Evolutionary conservation across 2,113 vertebrate species (phyloP).

Genomic region (Podiceps cristatus): DNA sequence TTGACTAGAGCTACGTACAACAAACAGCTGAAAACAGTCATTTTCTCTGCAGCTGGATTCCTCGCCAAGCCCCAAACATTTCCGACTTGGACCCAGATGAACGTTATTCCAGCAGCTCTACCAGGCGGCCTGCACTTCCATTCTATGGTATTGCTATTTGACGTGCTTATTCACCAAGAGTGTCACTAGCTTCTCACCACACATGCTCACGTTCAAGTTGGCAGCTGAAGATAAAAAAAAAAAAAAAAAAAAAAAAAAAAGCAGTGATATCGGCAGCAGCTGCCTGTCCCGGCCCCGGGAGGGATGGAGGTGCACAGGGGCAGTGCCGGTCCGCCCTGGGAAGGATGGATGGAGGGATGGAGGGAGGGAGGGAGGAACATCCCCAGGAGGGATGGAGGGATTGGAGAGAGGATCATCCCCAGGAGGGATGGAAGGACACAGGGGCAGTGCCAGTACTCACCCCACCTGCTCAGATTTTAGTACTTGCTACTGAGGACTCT

Average conservation of each 20-base stretch:
- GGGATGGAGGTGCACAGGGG: not conserved
- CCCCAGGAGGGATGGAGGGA: not conserved
- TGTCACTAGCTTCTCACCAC: not conserved
- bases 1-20: not conserved
- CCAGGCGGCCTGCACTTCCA: not conserved
- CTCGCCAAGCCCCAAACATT: not conserved
- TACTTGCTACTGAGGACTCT: not conserved
- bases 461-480: not conserved
- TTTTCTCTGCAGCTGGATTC: not conserved
- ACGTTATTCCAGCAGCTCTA: not conserved
- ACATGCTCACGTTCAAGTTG: not conserved
- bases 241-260: no score
- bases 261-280: rapidly evolving
- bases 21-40: not conserved
- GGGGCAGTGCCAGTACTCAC: not conserved
- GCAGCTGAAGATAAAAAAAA: not conserved
- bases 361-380: no score
- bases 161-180: not conserved
- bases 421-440: not conserved
- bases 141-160: not conserved
- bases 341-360: not conserved
- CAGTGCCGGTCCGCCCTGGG: not conserved
- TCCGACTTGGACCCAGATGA: not conserved
- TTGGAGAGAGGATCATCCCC: not conserved
- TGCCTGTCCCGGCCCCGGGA: not conserved